Evolutionary conservation across 2,888 invertebrate species (phyloP).

Genomic region (Rhorus exstirpatorius): DNA sequence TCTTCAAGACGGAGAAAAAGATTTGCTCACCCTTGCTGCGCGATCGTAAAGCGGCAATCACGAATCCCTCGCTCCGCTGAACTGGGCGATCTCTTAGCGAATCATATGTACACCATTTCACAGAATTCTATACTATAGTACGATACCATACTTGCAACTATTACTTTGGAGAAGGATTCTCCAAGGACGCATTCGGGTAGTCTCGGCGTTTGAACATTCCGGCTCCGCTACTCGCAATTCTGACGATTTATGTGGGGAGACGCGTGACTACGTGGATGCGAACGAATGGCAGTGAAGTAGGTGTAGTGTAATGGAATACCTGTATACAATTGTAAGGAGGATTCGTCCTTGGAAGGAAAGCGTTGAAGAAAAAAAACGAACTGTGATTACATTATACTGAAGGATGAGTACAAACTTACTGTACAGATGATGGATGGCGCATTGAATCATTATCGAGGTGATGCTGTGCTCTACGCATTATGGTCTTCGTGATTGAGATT

Average conservation of each 20-base stretch:
- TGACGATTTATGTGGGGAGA: slow-evolving; percentile 61
- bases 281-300: slow-evolving; percentile 54
- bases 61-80: slow-evolving; percentile 63
- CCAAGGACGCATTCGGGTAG: slow-evolving; percentile 63
- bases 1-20: slow-evolving; percentile 32
- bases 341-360: too few species aligned
- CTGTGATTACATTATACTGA: too few species aligned
- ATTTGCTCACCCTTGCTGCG: slow-evolving; percentile 38
- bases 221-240: slow-evolving; percentile 54
- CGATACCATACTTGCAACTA: slow-evolving; percentile 47
- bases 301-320: slow-evolving; percentile 1
- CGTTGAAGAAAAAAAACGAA: too few species aligned
- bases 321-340: too few species aligned
- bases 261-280: slow-evolving; percentile 51
- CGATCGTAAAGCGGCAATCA: slow-evolving; percentile 69
- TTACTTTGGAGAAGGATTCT: slow-evolving; percentile 65
- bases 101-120: slow-evolving; percentile 58
- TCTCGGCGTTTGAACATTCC: slow-evolving; percentile 52
- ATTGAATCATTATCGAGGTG: too few species aligned
- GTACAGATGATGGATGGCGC: too few species aligned
- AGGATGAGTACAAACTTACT: too few species aligned
- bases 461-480: too few species aligned
- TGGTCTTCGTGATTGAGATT: too few species aligned
- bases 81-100: slow-evolving; percentile 55
- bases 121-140: slow-evolving; percentile 57